Evolutionary conservation across 2,797 vertebrate genomes (phyloP), one percentile per base, ranked within the genome.

Genomic region (Vultur gryphus): DNA sequence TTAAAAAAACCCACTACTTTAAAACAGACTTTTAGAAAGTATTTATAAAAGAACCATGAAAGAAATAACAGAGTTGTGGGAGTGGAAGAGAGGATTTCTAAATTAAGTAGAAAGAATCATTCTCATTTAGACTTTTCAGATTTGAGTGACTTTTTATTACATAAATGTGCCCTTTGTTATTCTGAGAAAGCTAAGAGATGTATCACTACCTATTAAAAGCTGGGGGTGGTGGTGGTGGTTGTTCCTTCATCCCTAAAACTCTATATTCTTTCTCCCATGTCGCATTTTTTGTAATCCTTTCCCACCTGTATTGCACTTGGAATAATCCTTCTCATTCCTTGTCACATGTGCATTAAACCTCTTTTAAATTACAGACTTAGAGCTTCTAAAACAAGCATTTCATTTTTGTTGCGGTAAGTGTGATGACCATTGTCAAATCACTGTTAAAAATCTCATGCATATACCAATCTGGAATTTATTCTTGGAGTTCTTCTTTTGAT

Each of bases 301-400:
- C 90, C 94, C 93, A 95, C 64, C 87, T 89, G 51, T 93, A 91
- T 92, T 95, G 78, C 49, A 35, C 69, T 76, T 80, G 49, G 80
- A 79, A 90, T 96, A 96, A 96, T 93, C 92, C 94, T 86, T 90
- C 89, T 96, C 92, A 89, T 81, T 97, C 35, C 81, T 91, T 73
- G 93, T 98, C 94, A 97, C 95, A 95, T 95, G 94, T 13, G 5
- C 54, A 91, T 81, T 97, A 97, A 97, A 97, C 94, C 77, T 86
- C 72, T 97, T 90, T 90, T 35, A 92, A 65, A 90, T 89, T 88
- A 64, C 69, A 95, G 70, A 94, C 69, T 93, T 96, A 96, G 72
- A 93, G 90, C 81, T 97, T 96, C 77, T 93, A 97, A 94, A 96
- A 79, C 76, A 93, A 95, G 75, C 72, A 79, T 93, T 95, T 93